Conservation (phyloP, 2,888 invertebrate genomes). For the Crioceris asparagi region DNA sequence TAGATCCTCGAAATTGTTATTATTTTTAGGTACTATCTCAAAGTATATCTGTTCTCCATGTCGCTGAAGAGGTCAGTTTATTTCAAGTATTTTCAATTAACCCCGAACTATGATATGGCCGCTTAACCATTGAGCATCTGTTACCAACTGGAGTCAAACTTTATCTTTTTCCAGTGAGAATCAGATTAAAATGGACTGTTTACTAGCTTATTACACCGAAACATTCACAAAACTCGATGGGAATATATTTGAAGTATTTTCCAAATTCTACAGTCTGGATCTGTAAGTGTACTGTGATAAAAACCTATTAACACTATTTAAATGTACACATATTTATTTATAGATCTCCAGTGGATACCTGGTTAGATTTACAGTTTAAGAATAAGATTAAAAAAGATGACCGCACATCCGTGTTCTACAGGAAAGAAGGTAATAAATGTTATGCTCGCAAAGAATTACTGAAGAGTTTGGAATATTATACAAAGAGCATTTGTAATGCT, state of each 20-base stretch:
- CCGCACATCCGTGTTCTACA: constrained; percentile 29
- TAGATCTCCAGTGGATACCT: constrained; percentile 31
- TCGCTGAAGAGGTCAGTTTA: no score
- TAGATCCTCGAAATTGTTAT: no score
- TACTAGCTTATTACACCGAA: constrained; percentile 27
- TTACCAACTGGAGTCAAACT: no score
- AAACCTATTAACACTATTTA: not conserved
- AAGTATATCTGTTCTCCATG: no score
- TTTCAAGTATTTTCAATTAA: no score
- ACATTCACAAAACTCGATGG: constrained; percentile 28
- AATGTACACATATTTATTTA: constrained; percentile 15
- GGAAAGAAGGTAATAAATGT: constrained; percentile 47
- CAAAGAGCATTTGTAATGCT: constrained; percentile 52
- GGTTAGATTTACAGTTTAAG: constrained; percentile 31
- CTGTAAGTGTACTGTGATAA: constrained; percentile 22
- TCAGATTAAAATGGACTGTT: constrained; percentile 28
- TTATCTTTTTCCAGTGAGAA: no score
- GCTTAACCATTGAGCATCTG: no score
- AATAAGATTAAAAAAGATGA: constrained; percentile 30
- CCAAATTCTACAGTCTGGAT: constrained; percentile 27
- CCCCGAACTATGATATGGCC: no score
- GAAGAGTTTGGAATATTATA: constrained; percentile 48
- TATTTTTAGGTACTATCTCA: no score
- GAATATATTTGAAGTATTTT: constrained; percentile 28
- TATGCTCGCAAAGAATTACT: constrained; percentile 44